Evolutionary conservation across 2,888 invertebrate genomes (phyloP).

Genomic region (Ophion ellenae): DNA sequence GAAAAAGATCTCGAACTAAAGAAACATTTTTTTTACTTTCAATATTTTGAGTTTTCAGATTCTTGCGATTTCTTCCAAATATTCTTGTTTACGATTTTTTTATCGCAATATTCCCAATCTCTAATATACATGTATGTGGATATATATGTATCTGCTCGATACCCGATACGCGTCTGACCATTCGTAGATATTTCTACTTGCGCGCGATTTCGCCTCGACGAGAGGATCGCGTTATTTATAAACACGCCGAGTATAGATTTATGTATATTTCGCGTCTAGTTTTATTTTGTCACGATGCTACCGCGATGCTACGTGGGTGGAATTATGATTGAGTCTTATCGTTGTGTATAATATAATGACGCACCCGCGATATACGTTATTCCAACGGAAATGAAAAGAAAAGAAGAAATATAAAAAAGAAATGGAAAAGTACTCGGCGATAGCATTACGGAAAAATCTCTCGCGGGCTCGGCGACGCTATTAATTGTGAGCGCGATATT

Average conservation of each 20-base stretch:
- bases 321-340: slow-evolving; percentile 42
- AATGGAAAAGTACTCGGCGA: background rate
- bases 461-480: background rate
- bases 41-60: too few relatives aligned
- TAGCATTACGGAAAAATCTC: background rate
- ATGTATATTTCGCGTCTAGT: background rate
- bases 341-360: slow-evolving; percentile 39
- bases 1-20: too few relatives aligned
- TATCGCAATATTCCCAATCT: too few relatives aligned
- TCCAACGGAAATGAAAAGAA: slow-evolving; percentile 32
- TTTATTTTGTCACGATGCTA: background rate
- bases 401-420: background rate
- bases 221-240: slow-evolving; percentile 9
- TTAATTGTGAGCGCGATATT: slow-evolving; percentile 1
- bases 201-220: background rate
- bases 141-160: slow-evolving; percentile 3
- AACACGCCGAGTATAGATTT: background rate
- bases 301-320: slow-evolving; percentile 6
- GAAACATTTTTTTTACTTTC: too few relatives aligned
- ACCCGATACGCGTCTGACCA: slow-evolving; percentile 30
- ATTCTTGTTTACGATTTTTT: too few relatives aligned
- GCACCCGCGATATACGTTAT: background rate
- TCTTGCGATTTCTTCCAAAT: too few relatives aligned
- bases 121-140: too few relatives aligned
- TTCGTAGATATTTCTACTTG: slow-evolving; percentile 34